These are phyloP conservation scores for Myiagra hebetior DNA, from an alignment of 2,113 vertebrate species.

Conservation along the genomic window DNA sequence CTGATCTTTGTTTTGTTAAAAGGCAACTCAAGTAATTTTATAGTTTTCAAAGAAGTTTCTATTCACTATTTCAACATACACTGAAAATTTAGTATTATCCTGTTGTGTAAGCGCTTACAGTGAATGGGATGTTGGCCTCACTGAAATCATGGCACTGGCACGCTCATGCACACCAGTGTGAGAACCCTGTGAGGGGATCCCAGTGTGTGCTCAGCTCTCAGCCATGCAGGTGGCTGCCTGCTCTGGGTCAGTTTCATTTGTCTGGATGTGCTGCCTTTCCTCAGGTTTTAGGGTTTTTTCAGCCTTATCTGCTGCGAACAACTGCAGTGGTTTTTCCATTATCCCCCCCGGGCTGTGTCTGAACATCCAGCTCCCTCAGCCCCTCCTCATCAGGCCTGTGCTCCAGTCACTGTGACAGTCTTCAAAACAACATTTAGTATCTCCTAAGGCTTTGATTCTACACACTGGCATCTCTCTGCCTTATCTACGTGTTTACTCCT, in stretches of 20 bases:
- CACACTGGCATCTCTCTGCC: neutral
- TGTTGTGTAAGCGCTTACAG: neutral
- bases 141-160: rapidly evolving
- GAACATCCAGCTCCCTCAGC: neutral
- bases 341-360: no score
- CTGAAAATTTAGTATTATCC: rapidly evolving
- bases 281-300: neutral
- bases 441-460: neutral
- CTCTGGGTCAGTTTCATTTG: neutral
- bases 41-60: neutral
- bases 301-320: neutral
- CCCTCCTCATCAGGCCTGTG: neutral
- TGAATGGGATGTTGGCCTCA: neutral
- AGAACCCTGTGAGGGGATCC: no score
- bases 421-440: rapidly evolving
- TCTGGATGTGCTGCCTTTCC: neutral
- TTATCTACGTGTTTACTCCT: neutral
- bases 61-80: neutral
- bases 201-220: neutral
- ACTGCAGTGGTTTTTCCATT: neutral
- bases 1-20: neutral
- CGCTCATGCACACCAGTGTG: rapidly evolving
- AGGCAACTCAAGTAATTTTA: neutral
- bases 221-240: rapidly evolving
- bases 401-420: neutral